Percentiles rank a stretch among this genome's conserved stretches.
These are phyloP conservation scores for Chironomus striatipennis DNA, from an alignment of 1,140 invertebrate species.

Conservation along the genomic window DNA sequence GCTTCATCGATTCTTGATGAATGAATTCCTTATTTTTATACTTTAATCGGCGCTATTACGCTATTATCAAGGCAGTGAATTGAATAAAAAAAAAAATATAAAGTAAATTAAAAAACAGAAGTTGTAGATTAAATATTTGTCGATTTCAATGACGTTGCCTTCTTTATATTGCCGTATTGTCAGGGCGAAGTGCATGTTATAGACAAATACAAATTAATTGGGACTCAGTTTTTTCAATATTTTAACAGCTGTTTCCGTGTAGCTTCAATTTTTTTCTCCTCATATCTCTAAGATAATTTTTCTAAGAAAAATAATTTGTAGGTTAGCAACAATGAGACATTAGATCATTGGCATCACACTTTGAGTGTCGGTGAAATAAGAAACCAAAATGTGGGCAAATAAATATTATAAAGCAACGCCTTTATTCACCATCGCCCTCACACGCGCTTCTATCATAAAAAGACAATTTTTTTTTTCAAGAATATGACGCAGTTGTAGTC, in stretches of 20 bases:
- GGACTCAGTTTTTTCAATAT: not conserved
- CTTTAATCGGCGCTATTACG: not conserved
- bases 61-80: too few species aligned
- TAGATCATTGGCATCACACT: not conserved
- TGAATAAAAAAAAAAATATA: too few species aligned
- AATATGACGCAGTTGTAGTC: too few species aligned
- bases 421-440: not conserved
- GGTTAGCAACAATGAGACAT: not conserved
- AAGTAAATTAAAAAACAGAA: not conserved
- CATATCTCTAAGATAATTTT: too few species aligned
- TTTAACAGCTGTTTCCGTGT: constrained; percentile 15
- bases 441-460: too few species aligned
- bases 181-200: not conserved
- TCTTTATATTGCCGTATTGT: not conserved
- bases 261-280: too few species aligned
- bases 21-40: too few species aligned
- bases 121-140: not conserved
- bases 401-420: not conserved
- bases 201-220: constrained; percentile 1
- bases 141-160: not conserved
- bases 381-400: not conserved
- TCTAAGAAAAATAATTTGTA: not conserved
- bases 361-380: not conserved
- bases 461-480: too few species aligned
- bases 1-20: too few species aligned